Evolutionary conservation across 2,888 invertebrate species (phyloP).

Genomic region (Neoscelio sp.): DNA sequence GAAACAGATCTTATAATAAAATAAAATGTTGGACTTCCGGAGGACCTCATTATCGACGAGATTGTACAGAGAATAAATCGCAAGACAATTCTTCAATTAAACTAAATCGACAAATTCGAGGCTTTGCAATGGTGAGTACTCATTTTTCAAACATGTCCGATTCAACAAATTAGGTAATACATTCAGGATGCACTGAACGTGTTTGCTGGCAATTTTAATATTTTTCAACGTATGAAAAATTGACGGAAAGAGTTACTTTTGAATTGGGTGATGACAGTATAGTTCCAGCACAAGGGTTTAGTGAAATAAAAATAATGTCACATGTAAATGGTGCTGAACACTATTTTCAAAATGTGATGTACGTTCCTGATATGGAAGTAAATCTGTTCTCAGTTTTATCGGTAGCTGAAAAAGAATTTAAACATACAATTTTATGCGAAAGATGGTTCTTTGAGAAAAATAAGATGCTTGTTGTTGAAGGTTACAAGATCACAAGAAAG

Average conservation of each 20-base stretch:
- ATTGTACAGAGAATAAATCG: constrained; percentile 1
- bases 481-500: no score
- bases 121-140: constrained; percentile 34
- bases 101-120: constrained; percentile 5
- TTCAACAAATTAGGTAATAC: constrained; percentile 32
- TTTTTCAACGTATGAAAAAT: no score
- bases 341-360: constrained; percentile 45
- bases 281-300: no score
- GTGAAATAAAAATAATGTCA: no score
- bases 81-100: neutral
- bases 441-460: no score
- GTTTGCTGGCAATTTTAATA: constrained; percentile 44
- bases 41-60: constrained; percentile 22
- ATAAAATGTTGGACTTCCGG: constrained; percentile 38
- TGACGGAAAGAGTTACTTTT: constrained; percentile 20
- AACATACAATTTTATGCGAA: no score
- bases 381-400: no score
- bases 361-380: no score
- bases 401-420: no score
- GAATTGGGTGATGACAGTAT: constrained; percentile 39
- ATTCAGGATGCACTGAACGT: constrained; percentile 54
- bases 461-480: no score
- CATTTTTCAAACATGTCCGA: no score
- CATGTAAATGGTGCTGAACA: no score
- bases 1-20: neutral